These are phyloP conservation scores for Lepidurus packardi DNA, from an alignment of 1,140 invertebrate species.

Conservation along the genomic window DNA sequence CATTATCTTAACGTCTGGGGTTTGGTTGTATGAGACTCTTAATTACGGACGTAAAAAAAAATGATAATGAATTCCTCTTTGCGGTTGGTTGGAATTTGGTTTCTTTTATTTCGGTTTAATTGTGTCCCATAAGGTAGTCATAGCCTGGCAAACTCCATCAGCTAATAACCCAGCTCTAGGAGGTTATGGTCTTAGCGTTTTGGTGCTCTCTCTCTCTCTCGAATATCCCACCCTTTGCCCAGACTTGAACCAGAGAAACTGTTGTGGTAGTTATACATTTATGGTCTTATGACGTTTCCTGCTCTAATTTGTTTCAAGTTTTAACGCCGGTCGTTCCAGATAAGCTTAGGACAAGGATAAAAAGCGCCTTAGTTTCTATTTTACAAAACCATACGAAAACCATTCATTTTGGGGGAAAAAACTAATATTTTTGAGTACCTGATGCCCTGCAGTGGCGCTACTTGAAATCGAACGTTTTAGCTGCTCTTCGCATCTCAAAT, in stretches of 20 bases:
- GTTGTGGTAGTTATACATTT: neutral
- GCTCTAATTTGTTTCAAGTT: neutral
- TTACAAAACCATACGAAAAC: no score
- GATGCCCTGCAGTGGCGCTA: no score
- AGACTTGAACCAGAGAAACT: neutral
- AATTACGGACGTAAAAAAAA: neutral
- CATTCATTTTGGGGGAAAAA: no score
- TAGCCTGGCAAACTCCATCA: neutral
- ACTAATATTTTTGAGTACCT: no score
- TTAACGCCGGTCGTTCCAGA: neutral
- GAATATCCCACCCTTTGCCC: constrained; percentile 2
- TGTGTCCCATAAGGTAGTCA: neutral
- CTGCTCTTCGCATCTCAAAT: no score
- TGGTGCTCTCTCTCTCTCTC: neutral
- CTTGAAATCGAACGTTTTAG: no score
- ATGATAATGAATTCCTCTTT: neutral
- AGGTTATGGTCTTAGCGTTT: neutral
- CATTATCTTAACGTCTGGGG: neutral
- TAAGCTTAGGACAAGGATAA: neutral
- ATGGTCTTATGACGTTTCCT: neutral
- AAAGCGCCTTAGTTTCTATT: no score
- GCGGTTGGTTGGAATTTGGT: neutral
- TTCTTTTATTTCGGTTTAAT: constrained; percentile 9
- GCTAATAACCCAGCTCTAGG: neutral
- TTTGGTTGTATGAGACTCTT: neutral